phyloP scores from a whole-genome alignment of 2,113 vertebrate species.

The Connochaetes taurinus region DNA sequence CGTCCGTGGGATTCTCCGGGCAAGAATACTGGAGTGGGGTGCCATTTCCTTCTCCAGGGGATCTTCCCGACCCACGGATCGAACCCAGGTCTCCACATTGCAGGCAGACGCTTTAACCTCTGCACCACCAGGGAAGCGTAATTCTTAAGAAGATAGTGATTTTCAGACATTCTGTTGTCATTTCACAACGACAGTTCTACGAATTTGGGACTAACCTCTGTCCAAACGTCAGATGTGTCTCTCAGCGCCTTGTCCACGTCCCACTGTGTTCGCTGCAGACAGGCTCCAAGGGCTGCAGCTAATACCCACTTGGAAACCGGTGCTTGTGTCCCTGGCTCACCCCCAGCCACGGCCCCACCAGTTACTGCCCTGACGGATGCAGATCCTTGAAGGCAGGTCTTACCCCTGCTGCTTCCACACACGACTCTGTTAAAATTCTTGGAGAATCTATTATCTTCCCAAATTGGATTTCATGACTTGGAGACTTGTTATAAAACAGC shows the following conservation, averaged over 20 bases:
- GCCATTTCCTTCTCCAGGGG: no score
- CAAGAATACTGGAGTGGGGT: no score
- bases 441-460: not conserved
- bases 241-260: not conserved
- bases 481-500: not conserved
- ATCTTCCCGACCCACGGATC: no score
- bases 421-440: not conserved
- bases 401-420: not conserved
- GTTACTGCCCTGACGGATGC: not conserved
- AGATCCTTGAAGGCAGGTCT: not conserved
- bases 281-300: not conserved
- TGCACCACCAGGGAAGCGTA: no score
- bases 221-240: not conserved
- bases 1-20: no score
- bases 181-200: not conserved
- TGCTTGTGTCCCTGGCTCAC: rapidly evolving
- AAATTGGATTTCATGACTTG: not conserved
- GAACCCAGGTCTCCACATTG: no score
- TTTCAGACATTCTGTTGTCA: not conserved
- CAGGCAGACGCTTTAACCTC: no score
- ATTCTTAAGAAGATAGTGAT: not conserved
- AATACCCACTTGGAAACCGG: no score
- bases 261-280: not conserved
- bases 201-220: not conserved
- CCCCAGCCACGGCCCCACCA: not conserved